Conservation (phyloP, 2,888 invertebrate species). For the Mesorhabditis belari region DNA sequence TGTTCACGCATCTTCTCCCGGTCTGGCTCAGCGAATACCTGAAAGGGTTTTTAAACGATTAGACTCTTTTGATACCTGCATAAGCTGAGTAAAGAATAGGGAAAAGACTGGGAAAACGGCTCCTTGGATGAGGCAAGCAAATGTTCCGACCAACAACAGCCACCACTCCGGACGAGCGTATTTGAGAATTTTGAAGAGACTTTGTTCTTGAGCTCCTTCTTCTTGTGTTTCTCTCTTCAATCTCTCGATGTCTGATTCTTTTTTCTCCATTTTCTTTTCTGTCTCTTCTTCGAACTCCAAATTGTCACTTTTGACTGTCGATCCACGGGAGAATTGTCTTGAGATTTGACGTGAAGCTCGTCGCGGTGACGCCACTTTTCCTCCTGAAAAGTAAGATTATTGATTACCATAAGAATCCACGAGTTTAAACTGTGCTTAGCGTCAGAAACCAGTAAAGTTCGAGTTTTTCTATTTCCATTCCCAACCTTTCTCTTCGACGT, state of each 20-base stretch:
- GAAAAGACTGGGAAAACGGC: slow-evolving; percentile 57
- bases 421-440: too few species aligned
- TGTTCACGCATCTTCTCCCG: slow-evolving; percentile 49
- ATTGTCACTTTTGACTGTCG: background rate
- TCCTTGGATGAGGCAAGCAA: slow-evolving; percentile 54
- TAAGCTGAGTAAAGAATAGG: slow-evolving; percentile 48
- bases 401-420: background rate
- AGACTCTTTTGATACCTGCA: slow-evolving; percentile 1
- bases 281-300: background rate
- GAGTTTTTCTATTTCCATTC: background rate
- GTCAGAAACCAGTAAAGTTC: background rate
- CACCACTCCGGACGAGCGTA: slow-evolving; percentile 55
- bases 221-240: slow-evolving; percentile 12
- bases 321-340: background rate
- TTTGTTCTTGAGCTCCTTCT: slow-evolving; percentile 17
- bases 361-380: too few species aligned
- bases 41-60: background rate
- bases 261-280: background rate
- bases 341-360: background rate
- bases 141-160: slow-evolving; percentile 51
- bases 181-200: slow-evolving; percentile 46
- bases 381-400: background rate
- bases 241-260: background rate
- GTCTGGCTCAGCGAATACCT: slow-evolving; percentile 54
- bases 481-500: slow-evolving; percentile 15